Conservation (phyloP, 2,113 vertebrate species). For the Neotoma lepida region DNA sequence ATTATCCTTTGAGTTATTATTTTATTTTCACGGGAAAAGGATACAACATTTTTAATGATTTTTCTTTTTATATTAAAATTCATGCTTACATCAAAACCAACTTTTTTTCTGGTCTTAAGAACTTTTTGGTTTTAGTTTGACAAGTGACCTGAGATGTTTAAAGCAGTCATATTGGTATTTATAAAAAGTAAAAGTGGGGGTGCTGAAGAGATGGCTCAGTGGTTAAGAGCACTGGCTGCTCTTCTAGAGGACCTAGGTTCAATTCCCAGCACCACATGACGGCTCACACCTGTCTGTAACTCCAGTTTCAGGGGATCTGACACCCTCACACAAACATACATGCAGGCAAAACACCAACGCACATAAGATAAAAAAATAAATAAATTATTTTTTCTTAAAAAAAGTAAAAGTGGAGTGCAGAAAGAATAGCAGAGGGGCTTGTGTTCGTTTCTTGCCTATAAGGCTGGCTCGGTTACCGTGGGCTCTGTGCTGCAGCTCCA, state of each 20-base stretch:
- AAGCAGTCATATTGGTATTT: background rate
- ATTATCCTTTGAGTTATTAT: background rate
- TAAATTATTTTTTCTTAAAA: background rate
- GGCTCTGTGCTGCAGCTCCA: constrained; percentile 62
- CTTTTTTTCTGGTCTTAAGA: background rate
- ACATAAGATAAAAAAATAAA: background rate
- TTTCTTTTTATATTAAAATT: background rate
- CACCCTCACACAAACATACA: background rate
- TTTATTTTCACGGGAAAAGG: background rate
- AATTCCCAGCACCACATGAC: background rate
- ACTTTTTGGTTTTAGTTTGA: background rate
- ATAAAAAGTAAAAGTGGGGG: background rate
- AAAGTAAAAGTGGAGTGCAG: too few species aligned
- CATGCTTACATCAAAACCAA: background rate
- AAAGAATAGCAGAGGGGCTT: rapidly evolving
- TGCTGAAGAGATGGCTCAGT: background rate
- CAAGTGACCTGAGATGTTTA: background rate
- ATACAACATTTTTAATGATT: background rate
- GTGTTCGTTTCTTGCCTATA: background rate
- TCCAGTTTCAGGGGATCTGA: background rate
- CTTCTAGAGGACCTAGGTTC: background rate
- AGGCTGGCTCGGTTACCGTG: constrained; percentile 60
- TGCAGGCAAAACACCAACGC: background rate
- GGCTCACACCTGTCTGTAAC: background rate
- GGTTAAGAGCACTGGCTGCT: background rate